A percentile compares a stretch with the other conserved stretches of the same genome.
Conservation (phyloP, 2,888 invertebrate species). For the Cotesia congregata region DNA sequence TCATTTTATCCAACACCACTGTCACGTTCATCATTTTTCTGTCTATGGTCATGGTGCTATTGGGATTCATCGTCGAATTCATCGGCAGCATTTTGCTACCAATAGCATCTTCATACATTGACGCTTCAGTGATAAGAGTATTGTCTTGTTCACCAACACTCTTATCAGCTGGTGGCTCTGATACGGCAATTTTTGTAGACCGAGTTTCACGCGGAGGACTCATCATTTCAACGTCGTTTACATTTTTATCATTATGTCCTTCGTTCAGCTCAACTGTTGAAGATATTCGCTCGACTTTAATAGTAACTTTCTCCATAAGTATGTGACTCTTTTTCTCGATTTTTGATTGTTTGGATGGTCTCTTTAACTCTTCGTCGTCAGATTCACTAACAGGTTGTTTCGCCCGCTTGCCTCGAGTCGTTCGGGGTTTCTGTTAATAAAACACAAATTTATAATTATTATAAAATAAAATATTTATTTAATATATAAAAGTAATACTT, state of each 20-base stretch:
- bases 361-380: constrained; percentile 57
- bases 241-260: neutral
- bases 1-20: constrained; percentile 58
- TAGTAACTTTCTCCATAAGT: neutral
- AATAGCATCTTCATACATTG: constrained; percentile 66
- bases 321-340: constrained; percentile 34
- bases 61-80: constrained; percentile 66
- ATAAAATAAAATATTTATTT: too few relatives aligned
- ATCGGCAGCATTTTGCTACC: constrained; percentile 59
- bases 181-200: neutral
- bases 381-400: constrained; percentile 52
- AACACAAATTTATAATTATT: constrained; percentile 24
- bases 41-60: constrained; percentile 50
- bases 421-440: constrained; percentile 36
- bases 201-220: neutral
- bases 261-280: neutral
- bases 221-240: neutral
- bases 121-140: constrained; percentile 56
- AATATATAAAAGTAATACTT: neutral
- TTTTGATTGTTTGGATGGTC: constrained; percentile 53
- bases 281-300: constrained; percentile 2
- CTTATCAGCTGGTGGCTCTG: neutral
- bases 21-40: constrained; percentile 59
- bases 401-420: constrained; percentile 51
- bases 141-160: constrained; percentile 37